Percentiles rank a stretch among this genome's conserved stretches.
Conservation (phyloP, 2,113 vertebrate genomes). For the Percopsis transmontana region DNA sequence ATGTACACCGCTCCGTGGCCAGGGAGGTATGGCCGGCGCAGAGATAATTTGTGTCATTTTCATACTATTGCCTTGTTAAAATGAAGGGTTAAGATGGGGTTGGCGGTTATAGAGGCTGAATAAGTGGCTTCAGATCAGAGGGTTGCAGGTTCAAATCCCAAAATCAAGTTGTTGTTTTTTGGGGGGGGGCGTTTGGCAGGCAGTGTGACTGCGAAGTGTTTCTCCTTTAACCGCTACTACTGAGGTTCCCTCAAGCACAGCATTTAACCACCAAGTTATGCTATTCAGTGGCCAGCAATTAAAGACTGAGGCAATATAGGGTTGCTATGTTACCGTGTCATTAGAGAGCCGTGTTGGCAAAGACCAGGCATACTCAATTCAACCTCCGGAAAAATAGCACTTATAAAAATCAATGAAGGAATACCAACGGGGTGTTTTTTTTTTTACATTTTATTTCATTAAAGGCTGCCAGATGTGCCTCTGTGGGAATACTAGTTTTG, state of each 20-base stretch:
- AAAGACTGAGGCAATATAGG: too few species aligned
- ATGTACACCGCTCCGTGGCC: slow-evolving; percentile 54
- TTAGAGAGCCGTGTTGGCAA: not conserved
- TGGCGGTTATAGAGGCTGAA: not conserved
- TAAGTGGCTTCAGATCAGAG: slow-evolving; percentile 13
- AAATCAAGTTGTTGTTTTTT: slow-evolving; percentile 1
- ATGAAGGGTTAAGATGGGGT: slow-evolving; percentile 8
- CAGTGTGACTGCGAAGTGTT: too few species aligned
- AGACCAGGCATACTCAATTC: slow-evolving; percentile 5
- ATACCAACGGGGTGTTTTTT: slow-evolving; percentile 28
- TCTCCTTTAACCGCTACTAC: too few species aligned
- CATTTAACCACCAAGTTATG: too few species aligned
- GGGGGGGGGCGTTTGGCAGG: not conserved
- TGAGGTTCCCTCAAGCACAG: too few species aligned
- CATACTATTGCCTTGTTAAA: slow-evolving; percentile 26
- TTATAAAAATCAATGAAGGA: slow-evolving; percentile 24
- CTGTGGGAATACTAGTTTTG: slow-evolving; percentile 55
- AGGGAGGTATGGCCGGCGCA: slow-evolving; percentile 28
- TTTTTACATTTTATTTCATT: slow-evolving; percentile 35
- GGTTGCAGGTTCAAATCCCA: slow-evolving; percentile 29
- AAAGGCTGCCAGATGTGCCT: slow-evolving; percentile 50
- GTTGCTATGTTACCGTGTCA: too few species aligned
- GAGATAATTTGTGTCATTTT: slow-evolving; percentile 53
- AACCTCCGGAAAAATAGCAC: slow-evolving; percentile 15
- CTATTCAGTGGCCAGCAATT: too few species aligned